Percentiles rank a stretch among this genome's conserved stretches.
Evolutionary conservation across 2,113 vertebrate species (phyloP).

Genomic region (Pterocles burchelli): DNA sequence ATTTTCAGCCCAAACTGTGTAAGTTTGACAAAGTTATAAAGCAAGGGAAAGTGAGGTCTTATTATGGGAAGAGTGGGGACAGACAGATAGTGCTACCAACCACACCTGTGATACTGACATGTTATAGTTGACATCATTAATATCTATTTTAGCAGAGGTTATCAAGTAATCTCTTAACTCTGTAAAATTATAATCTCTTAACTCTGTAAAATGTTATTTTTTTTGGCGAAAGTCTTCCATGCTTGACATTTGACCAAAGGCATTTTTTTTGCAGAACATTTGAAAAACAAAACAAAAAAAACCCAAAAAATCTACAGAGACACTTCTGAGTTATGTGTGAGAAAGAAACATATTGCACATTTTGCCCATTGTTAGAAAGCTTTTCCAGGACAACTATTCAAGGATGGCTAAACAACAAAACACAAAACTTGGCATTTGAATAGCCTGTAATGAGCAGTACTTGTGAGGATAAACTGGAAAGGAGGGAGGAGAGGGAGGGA

Average conservation of each 20-base stretch:
- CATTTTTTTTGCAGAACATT: not conserved
- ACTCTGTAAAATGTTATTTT: not conserved
- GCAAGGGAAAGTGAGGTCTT: not conserved
- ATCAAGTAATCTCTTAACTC: not conserved
- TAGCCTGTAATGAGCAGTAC: not conserved
- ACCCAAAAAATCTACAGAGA: not conserved
- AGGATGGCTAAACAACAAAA: not conserved
- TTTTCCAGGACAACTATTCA: not conserved
- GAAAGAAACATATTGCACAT: not conserved
- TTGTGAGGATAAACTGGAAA: not conserved
- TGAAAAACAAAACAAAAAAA: not conserved
- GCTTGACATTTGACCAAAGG: not conserved
- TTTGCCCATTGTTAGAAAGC: not conserved
- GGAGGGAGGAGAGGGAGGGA: not conserved
- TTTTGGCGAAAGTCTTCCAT: not conserved
- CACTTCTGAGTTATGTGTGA: not conserved
- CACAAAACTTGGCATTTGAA: not conserved
- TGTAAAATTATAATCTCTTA: not conserved
- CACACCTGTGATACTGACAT: not conserved
- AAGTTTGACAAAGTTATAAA: not conserved
- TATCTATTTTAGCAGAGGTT: not conserved
- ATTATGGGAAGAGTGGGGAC: not conserved
- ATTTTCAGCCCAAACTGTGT: slow-evolving; percentile 25
- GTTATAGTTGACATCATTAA: not conserved
- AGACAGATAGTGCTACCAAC: not conserved